Conservation (phyloP, 2,888 invertebrate species). For the Andricus curvator region DNA sequence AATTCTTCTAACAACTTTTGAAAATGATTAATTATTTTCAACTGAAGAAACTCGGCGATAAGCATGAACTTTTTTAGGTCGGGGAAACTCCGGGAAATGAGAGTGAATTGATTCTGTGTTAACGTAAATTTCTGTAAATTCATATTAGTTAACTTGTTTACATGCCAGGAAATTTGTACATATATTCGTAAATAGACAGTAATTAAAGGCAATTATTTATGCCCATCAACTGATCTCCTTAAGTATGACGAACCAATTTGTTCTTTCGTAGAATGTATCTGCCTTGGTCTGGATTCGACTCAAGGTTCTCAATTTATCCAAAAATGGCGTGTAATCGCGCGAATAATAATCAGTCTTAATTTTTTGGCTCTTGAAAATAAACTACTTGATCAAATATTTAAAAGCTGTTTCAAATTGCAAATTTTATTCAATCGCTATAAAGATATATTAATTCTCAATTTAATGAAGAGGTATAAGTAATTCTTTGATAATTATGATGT, state of each 20-base stretch:
- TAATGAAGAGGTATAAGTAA: background rate
- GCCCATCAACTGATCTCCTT: slow-evolving; percentile 30
- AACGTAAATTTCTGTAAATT: too few species aligned
- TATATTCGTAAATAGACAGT: slow-evolving; percentile 3
- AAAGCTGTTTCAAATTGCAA: too few species aligned
- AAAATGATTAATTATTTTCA: too few species aligned
- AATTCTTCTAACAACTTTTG: background rate
- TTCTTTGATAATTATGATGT: background rate
- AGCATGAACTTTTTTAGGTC: too few species aligned
- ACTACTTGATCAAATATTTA: background rate
- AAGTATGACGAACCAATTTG: slow-evolving; percentile 36
- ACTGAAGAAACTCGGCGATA: too few species aligned
- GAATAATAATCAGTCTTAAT: slow-evolving; percentile 26
- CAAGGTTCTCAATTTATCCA: slow-evolving; percentile 32
- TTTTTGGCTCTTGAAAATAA: background rate
- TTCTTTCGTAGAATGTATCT: slow-evolving; percentile 36
- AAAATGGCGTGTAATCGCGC: slow-evolving; percentile 12
- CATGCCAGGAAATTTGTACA: too few species aligned
- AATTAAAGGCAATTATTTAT: slow-evolving; percentile 30
- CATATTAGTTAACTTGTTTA: too few species aligned
- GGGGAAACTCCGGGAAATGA: too few species aligned
- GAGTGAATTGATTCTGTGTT: too few species aligned
- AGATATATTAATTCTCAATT: too few species aligned
- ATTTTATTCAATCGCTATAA: too few species aligned
- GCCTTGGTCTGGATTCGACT: slow-evolving; percentile 30